Base-by-base conservation (phyloP, 2,797 vertebrate genomes). In the Silurus lanzhouensis region DNA sequence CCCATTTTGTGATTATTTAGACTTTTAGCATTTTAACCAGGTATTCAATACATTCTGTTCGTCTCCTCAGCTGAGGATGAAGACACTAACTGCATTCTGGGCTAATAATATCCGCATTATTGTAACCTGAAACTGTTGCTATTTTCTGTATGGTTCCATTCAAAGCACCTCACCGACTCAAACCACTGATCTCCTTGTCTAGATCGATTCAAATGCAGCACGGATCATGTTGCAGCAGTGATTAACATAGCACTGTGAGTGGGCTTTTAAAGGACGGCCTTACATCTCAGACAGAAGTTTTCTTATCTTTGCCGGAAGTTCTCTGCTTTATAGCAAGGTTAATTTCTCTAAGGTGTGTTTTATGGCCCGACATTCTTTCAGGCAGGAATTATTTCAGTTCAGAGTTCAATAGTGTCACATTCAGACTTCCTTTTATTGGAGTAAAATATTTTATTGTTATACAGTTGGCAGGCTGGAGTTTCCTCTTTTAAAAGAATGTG, bases 31-130 rank as follows among this genome's bases (percentile, higher is more conserved):
- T 15, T 17, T 80, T 80, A 66, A 52, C 25, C 61, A 67, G 25
- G 15, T 52, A 66, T 31, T 81, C 46, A 27, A 4, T 27, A 27
- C 63, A 52, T 67, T 48, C n/a, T 48, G 77, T 25, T 27, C 22
- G 5, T 66, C 8, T 48, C n/a, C 17, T 67, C 46, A 52, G 8
- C 52, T 66, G 61, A 71, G 81, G 63, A 17, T 58, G 13, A 46
- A 58, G 27, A 71, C 66, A 44, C 19, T 2, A 66, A 5, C 27
- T 81, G 48, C 75, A 60, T 61, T 70, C 64, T 60, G 3, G 31
- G n/a, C 77, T 85, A 81, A 81, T 55, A 38, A 76, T 85, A 76
- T 85, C 25, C 55, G 31, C 63, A 74, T 57, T 72, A 67, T n/a
- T 76, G 84, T 82, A 82, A 82, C 63, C 31, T 20, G 63, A 85